These are phyloP conservation scores for Eptesicus fuscus DNA, from an alignment of 2,113 vertebrate species.

Conservation along the genomic window DNA sequence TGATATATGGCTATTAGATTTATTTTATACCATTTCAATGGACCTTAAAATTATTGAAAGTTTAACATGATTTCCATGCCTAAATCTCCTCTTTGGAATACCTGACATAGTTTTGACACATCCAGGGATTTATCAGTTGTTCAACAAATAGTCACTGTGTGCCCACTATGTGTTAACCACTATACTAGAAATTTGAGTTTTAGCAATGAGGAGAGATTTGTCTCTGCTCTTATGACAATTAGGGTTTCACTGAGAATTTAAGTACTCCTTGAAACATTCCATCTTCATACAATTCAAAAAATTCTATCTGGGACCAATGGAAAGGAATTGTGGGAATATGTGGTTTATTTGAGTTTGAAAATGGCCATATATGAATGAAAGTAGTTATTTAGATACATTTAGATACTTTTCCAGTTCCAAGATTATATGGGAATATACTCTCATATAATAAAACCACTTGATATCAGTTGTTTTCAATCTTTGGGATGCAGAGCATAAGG, in stretches of 20 bases:
- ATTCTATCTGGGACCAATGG: not conserved
- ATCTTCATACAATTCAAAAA: slow-evolving; percentile 11
- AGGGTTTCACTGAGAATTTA: not conserved
- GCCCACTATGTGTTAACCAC: not conserved
- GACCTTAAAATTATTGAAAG: not conserved
- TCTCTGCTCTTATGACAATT: not conserved
- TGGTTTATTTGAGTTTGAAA: slow-evolving; percentile 7
- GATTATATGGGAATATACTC: not conserved
- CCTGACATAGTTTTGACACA: not conserved
- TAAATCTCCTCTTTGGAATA: not conserved
- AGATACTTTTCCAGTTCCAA: not conserved
- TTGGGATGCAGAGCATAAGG: not conserved
- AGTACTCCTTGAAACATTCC: not conserved
- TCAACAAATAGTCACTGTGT: not conserved
- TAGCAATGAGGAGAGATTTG: not conserved
- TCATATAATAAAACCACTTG: not conserved
- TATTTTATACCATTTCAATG: not conserved
- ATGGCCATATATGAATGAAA: not conserved
- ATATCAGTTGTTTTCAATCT: not conserved
- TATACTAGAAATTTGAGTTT: not conserved
- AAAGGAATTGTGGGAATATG: not conserved
- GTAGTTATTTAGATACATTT: not conserved
- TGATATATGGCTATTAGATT: not conserved
- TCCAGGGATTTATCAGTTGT: not conserved
- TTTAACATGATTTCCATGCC: not conserved